phyloP scores from a whole-genome alignment of 2,797 vertebrate species.

The Trachops cirrhosus region DNA sequence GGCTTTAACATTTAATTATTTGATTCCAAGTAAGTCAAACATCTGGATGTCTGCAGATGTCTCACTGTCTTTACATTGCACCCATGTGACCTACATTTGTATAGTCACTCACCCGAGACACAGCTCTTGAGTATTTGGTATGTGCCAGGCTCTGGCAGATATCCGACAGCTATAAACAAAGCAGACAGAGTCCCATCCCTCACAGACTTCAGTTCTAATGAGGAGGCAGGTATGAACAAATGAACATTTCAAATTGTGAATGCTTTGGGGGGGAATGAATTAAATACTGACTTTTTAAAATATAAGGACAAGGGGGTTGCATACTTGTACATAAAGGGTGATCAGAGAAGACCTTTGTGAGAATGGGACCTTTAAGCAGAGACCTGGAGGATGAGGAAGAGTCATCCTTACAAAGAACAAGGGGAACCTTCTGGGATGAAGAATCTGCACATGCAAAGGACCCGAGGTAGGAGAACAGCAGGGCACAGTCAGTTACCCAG shows the following conservation, averaged over 20 bases:
- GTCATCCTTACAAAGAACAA: background rate
- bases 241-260: background rate
- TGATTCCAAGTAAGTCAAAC: background rate
- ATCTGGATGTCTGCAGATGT: background rate
- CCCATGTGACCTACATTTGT: background rate
- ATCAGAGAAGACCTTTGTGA: background rate
- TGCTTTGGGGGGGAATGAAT: background rate
- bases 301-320: background rate
- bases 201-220: background rate
- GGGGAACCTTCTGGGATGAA: background rate
- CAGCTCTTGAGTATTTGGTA: background rate
- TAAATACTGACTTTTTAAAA: background rate
- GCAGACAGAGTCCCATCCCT: background rate
- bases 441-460: background rate
- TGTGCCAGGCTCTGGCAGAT: background rate
- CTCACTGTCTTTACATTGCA: background rate
- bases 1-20: background rate
- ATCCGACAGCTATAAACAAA: background rate
- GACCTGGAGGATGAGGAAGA: background rate
- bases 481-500: background rate
- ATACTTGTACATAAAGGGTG: background rate
- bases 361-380: background rate
- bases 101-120: background rate
- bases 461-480: background rate
- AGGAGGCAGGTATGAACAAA: background rate